Conservation (phyloP, 2,113 vertebrate genomes). For the Onychostruthus taczanowskii region DNA sequence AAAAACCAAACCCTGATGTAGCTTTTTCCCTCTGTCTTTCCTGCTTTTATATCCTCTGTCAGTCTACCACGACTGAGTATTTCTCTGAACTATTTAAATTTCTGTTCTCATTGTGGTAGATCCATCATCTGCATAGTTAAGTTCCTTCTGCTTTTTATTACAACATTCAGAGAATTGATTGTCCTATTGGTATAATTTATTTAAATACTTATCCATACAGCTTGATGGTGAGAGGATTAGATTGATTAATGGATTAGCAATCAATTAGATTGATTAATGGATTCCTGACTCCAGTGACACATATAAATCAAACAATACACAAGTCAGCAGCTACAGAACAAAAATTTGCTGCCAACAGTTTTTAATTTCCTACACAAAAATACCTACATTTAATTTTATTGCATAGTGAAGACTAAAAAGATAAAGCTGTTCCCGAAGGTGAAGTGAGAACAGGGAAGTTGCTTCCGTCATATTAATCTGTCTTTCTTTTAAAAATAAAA, state of each 20-base stretch:
- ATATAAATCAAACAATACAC: not conserved
- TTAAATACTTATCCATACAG: not conserved
- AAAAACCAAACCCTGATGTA: not conserved
- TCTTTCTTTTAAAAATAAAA: not conserved
- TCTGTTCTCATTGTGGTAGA: not conserved
- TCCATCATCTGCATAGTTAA: not conserved
- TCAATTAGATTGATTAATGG: slow-evolving; percentile 17
- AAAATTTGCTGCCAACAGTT: not conserved
- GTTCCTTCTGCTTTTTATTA: not conserved
- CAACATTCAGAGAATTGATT: not conserved
- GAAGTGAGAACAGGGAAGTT: not conserved
- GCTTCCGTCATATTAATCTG: not conserved
- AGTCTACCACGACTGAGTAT: not conserved
- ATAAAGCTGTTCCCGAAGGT: not conserved
- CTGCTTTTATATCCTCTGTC: not conserved
- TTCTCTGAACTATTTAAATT: not conserved
- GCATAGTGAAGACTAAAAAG: not conserved
- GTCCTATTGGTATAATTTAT: not conserved
- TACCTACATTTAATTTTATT: not conserved
- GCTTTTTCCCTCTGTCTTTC: not conserved
- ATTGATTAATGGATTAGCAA: not conserved
- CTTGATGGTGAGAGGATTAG: slow-evolving; percentile 4
- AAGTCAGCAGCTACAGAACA: not conserved
- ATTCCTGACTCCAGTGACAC: not conserved
- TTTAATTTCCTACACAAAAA: not conserved